Percentiles rank a stretch among this genome's conserved stretches.
These are phyloP conservation scores for Lasioglossum albipes DNA, from an alignment of 1,140 invertebrate species.

Conservation along the genomic window DNA sequence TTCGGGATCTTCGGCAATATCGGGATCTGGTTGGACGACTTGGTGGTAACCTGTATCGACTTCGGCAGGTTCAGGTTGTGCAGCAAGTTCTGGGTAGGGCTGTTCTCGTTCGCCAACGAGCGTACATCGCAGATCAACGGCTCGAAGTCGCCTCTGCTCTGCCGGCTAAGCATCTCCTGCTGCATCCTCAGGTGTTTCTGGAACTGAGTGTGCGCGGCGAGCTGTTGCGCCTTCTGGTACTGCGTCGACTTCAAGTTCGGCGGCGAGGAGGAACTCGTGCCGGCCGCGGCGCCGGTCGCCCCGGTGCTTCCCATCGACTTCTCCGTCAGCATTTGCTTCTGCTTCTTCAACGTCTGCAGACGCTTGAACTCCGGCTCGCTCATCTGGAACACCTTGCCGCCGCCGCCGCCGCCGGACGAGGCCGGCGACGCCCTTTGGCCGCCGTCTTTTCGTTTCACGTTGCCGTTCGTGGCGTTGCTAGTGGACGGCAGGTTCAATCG, in stretches of 20 bases:
- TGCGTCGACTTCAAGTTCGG: constrained; percentile 47
- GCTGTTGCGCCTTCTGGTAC: constrained; percentile 72
- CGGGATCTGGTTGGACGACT: constrained; percentile 72
- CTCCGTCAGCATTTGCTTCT: constrained; percentile 72
- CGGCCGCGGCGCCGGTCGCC: not conserved
- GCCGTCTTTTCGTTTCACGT: constrained; percentile 66
- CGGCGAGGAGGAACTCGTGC: constrained; percentile 21
- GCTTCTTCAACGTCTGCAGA: constrained; percentile 72
- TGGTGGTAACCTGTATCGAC: constrained; percentile 78
- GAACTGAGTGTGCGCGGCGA: constrained; percentile 71
- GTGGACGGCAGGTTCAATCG: constrained; percentile 66
- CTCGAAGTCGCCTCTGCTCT: constrained; percentile 77
- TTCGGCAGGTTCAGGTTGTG: constrained; percentile 77
- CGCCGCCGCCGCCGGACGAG: constrained; percentile 69
- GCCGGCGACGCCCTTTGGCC: constrained; percentile 20
- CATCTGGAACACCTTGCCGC: constrained; percentile 76
- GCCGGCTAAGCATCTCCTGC: constrained; percentile 76
- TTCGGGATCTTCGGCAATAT: constrained; percentile 87
- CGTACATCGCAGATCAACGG: constrained; percentile 79
- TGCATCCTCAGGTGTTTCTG: constrained; percentile 77
- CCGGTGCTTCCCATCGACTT: constrained; percentile 18
- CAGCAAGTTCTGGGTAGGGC: constrained; percentile 75
- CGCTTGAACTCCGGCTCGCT: constrained; percentile 74
- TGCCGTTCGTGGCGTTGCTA: constrained; percentile 51
- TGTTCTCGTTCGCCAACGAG: constrained; percentile 73